A percentile compares a stretch with the other conserved stretches of the same genome.
phyloP scores from a whole-genome alignment of 2,888 invertebrate species.

The Alsophila aescularia region DNA sequence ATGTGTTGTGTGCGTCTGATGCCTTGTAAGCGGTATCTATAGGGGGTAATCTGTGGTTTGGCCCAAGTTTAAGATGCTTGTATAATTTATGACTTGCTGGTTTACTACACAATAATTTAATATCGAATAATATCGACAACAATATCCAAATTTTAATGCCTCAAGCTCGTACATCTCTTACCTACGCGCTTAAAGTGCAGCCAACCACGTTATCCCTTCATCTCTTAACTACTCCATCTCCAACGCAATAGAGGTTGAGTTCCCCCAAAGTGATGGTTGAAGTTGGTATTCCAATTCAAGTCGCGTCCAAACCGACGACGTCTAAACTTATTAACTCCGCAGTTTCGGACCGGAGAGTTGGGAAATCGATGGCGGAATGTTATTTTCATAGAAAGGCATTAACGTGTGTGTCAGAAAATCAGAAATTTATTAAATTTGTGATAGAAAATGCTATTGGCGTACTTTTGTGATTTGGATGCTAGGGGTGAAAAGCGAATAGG shows the following conservation, averaged over 20 bases:
- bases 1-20: too few relatives aligned
- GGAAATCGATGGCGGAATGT: slow-evolving; percentile 28
- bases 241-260: background rate
- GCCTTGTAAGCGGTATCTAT: too few relatives aligned
- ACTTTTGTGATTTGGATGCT: slow-evolving; percentile 1
- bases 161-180: slow-evolving; percentile 21
- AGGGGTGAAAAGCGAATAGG: background rate
- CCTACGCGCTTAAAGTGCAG: slow-evolving; percentile 18
- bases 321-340: slow-evolving; percentile 63
- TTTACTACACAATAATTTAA: background rate
- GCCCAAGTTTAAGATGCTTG: too few relatives aligned
- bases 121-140: background rate
- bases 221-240: background rate
- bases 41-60: too few relatives aligned
- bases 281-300: slow-evolving; percentile 38
- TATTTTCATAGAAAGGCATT: slow-evolving; percentile 42
- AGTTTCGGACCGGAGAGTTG: slow-evolving; percentile 21
- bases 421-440: background rate
- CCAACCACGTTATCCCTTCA: background rate
- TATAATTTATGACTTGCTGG: too few relatives aligned
- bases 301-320: slow-evolving; percentile 49
- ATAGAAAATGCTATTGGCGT: background rate
- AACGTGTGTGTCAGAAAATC: slow-evolving; percentile 9
- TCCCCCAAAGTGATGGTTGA: background rate
- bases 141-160: slow-evolving; percentile 13